Evolutionary conservation across 2,888 invertebrate species (phyloP).

Genomic region (Shargacucullia verbasci): DNA sequence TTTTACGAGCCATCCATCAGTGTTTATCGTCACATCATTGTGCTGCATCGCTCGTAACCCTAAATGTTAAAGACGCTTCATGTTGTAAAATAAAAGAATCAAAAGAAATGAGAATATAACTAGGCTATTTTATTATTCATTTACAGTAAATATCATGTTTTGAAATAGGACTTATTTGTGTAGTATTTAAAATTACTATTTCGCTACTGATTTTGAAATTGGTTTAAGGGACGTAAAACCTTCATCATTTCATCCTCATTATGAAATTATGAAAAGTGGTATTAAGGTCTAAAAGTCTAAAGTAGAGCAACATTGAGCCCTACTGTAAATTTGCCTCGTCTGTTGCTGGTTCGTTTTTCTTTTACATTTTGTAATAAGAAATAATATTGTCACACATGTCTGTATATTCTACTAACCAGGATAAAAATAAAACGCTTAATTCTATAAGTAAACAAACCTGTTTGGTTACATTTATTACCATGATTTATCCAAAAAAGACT

Average conservation of each 20-base stretch:
- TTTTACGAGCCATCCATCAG: slow-evolving; percentile 65
- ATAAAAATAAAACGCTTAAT: neutral
- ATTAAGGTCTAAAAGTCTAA: too few relatives aligned
- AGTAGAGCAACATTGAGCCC: too few relatives aligned
- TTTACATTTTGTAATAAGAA: too few relatives aligned
- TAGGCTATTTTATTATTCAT: slow-evolving; percentile 51
- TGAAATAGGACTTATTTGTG: neutral
- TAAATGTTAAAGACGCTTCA: slow-evolving; percentile 54
- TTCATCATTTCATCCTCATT: too few relatives aligned
- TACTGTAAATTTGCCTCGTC: too few relatives aligned
- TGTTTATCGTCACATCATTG: slow-evolving; percentile 61
- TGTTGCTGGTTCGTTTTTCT: too few relatives aligned
- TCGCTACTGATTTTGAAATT: too few relatives aligned
- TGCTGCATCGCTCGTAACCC: slow-evolving; percentile 57
- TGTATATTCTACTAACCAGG: neutral
- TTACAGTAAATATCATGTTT: slow-evolving; percentile 33
- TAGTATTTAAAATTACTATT: too few relatives aligned
- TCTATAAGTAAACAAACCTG: neutral
- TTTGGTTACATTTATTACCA: slow-evolving; percentile 29
- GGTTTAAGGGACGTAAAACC: too few relatives aligned
- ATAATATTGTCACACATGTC: neutral
- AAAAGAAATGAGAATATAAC: slow-evolving; percentile 44
- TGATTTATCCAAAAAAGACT: slow-evolving; percentile 19
- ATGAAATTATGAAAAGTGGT: too few relatives aligned
- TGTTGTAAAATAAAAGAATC: slow-evolving; percentile 54